A percentile compares a stretch with the other conserved stretches of the same genome.
phyloP scores from a whole-genome alignment of 2,797 vertebrate species.

The Antennarius maculatus region DNA sequence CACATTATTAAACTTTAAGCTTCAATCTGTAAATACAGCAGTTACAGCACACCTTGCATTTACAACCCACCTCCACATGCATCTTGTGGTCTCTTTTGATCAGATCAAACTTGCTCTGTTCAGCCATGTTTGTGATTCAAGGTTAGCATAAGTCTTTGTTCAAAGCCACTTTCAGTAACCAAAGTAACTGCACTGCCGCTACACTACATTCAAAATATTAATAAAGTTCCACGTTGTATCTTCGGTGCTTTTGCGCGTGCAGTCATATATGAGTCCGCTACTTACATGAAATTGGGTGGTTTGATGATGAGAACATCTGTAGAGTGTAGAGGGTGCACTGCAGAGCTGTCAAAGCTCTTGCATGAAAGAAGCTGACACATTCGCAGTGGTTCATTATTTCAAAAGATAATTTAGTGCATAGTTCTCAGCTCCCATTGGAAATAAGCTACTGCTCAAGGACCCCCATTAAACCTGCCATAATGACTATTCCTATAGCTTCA shows the following conservation, averaged over 20 bases:
- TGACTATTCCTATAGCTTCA: neutral
- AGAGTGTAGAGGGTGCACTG: neutral
- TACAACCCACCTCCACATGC: no score
- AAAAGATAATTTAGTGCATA: no score
- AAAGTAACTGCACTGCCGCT: neutral
- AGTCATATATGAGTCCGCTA: constrained; percentile 6
- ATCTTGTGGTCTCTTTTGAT: no score
- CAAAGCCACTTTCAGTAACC: neutral
- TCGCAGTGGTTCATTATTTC: neutral
- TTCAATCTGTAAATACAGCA: neutral
- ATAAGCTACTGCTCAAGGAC: neutral
- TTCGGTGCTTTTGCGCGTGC: neutral
- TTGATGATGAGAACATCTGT: constrained; percentile 3
- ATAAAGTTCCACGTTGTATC: neutral
- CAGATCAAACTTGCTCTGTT: neutral
- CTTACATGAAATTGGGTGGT: constrained; percentile 7
- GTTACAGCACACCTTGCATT: no score
- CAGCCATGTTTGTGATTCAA: neutral
- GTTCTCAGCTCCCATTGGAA: neutral
- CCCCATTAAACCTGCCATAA: constrained; percentile 8
- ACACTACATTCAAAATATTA: no score
- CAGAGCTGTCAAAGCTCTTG: constrained; percentile 2
- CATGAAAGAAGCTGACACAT: constrained; percentile 11
- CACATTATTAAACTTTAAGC: neutral
- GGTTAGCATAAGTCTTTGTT: neutral